These are phyloP conservation scores for Hydrocynus forskahlii DNA, from an alignment of 2,797 vertebrate genomes.

Conservation along the genomic window DNA sequence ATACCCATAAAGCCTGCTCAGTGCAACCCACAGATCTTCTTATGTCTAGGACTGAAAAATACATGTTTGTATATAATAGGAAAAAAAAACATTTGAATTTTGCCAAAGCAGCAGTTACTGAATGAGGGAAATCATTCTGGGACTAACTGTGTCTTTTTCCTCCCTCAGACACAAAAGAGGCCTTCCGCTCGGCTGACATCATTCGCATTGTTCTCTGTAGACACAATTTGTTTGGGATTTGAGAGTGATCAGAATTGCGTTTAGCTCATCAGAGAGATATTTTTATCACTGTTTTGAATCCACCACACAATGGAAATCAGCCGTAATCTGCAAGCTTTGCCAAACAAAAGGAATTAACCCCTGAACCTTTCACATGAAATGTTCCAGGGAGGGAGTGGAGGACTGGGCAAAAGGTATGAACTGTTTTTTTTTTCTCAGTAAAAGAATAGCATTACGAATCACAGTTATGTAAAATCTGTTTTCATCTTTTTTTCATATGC, in stretches of 20 bases:
- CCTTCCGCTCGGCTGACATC: constrained; percentile 38
- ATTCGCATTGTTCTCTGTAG: constrained; percentile 46
- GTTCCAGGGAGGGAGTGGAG: constrained; percentile 16
- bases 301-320: constrained; percentile 35
- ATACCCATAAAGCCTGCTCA: not conserved
- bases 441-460: not conserved
- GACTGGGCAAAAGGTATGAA: not conserved
- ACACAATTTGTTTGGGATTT: constrained; percentile 41
- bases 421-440: not conserved
- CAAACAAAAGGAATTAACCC: constrained; percentile 31
- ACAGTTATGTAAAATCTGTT: not conserved
- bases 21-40: not conserved
- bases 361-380: constrained; percentile 19
- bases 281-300: constrained; percentile 47
- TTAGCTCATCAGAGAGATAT: constrained; percentile 47
- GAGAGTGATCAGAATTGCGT: constrained; percentile 30
- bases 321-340: constrained; percentile 10
- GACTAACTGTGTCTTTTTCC: constrained; percentile 30
- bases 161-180: constrained; percentile 23
- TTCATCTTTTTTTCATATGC: not conserved
- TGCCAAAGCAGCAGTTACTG: constrained; percentile 11
- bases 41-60: not conserved
- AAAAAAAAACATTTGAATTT: not conserved
- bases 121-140: constrained; percentile 13
- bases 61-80: not conserved